phyloP scores from a whole-genome alignment of 2,888 invertebrate genomes.

The Acrobasis consociella region DNA sequence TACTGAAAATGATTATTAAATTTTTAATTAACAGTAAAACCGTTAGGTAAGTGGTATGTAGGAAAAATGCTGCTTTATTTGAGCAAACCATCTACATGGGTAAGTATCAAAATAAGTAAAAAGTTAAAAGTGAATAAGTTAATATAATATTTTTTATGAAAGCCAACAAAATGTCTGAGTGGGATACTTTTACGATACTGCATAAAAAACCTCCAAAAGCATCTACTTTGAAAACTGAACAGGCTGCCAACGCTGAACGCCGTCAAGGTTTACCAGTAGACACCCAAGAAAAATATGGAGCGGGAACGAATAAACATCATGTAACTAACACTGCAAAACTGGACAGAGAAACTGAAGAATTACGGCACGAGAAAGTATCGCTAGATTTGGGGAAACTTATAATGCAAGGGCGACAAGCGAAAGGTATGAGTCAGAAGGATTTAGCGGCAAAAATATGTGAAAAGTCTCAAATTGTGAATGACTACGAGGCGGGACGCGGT shows the following conservation, averaged over 20 bases:
- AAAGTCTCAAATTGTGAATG: conserved; percentile 97
- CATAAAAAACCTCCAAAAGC: conserved; percentile 96
- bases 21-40: no score
- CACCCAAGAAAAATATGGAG: conserved; percentile 98
- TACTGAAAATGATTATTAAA: no score
- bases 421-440: conserved; percentile 98
- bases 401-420: conserved; percentile 96
- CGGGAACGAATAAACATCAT: conserved; percentile 98
- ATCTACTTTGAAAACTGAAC: conserved; percentile 94
- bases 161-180: conserved; percentile 86
- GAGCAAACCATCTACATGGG: background rate
- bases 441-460: conserved; percentile 99
- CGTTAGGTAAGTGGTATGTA: no score
- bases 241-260: conserved; percentile 96
- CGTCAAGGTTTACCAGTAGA: conserved; percentile 96
- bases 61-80: no score
- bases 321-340: conserved; percentile 98
- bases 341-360: conserved; percentile 98
- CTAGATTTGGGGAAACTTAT: conserved; percentile 96
- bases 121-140: background rate
- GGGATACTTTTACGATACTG: conserved; percentile 96
- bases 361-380: conserved; percentile 93
- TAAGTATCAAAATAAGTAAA: background rate
- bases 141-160: conserved; percentile 25
- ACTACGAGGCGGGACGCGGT: conserved; percentile 98